A percentile compares a stretch with the other conserved stretches of the same genome.
Evolutionary conservation across 2,888 invertebrate genomes (phyloP).

Genomic region (Agrotis segetum): DNA sequence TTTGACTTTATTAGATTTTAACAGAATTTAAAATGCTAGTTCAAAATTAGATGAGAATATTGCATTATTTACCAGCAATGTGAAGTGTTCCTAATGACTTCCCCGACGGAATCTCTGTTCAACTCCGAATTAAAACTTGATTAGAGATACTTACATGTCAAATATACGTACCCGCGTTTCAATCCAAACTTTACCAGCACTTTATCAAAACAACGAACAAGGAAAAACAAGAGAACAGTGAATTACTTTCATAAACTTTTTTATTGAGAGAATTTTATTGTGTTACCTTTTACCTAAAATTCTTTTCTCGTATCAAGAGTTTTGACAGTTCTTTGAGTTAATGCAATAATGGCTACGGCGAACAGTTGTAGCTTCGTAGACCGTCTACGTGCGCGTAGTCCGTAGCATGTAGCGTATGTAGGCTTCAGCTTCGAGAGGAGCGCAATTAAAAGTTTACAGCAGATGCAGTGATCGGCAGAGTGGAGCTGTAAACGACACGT

Average conservation of each 20-base stretch:
- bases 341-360: slow-evolving; percentile 57
- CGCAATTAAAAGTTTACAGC: slow-evolving; percentile 81
- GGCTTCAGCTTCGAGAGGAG: slow-evolving; percentile 54
- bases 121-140: slow-evolving; percentile 58
- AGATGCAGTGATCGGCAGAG: slow-evolving; percentile 73
- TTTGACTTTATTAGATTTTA: slow-evolving; percentile 87
- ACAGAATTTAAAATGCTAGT: slow-evolving; percentile 85
- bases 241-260: slow-evolving; percentile 42
- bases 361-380: slow-evolving; percentile 59
- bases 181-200: slow-evolving; percentile 49
- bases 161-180: slow-evolving; percentile 55
- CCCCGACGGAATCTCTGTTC: slow-evolving; percentile 70
- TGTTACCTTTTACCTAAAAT: slow-evolving; percentile 50
- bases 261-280: slow-evolving; percentile 45
- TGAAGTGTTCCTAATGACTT: slow-evolving; percentile 73
- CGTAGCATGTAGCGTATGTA: slow-evolving; percentile 55
- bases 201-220: slow-evolving; percentile 34
- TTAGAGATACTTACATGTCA: slow-evolving; percentile 60
- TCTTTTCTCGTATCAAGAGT: slow-evolving; percentile 50
- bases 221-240: slow-evolving; percentile 32
- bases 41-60: slow-evolving; percentile 80
- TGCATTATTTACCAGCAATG: slow-evolving; percentile 80
- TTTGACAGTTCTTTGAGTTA: slow-evolving; percentile 52
- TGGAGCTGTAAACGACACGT: slow-evolving; percentile 75
- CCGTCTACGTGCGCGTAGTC: slow-evolving; percentile 57